A percentile compares a stretch with the other conserved stretches of the same genome.
These are phyloP conservation scores for Ictalurus punctatus DNA, from an alignment of 2,113 vertebrate genomes.

Conservation along the genomic window DNA sequence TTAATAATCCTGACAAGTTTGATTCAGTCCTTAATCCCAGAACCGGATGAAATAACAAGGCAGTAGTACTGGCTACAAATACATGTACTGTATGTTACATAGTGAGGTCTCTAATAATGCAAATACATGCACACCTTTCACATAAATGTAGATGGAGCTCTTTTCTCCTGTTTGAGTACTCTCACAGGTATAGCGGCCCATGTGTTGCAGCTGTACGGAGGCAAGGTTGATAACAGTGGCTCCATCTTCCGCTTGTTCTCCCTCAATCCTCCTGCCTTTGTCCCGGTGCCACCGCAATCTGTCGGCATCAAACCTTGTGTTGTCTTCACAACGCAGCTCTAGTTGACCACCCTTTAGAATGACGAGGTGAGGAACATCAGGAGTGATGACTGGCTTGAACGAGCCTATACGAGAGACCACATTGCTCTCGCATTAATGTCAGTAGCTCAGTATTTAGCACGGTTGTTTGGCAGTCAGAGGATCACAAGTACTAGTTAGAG, in stretches of 20 bases:
- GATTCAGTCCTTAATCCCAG: constrained; percentile 25
- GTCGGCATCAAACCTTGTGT: constrained; percentile 39
- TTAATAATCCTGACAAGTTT: constrained; percentile 3
- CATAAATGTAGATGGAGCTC: constrained; percentile 73
- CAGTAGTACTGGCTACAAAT: not conserved
- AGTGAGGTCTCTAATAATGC: not conserved
- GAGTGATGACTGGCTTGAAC: constrained; percentile 68
- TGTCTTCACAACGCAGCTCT: constrained; percentile 69
- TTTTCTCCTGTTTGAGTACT: constrained; percentile 65
- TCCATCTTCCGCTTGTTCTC: constrained; percentile 60
- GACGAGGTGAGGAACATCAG: constrained; percentile 65
- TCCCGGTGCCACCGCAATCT: constrained; percentile 69
- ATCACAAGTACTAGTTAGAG: not conserved
- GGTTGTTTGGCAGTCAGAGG: not conserved
- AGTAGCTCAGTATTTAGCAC: not conserved
- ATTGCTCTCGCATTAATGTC: not conserved
- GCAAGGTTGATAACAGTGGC: constrained; percentile 54
- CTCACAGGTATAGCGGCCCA: constrained; percentile 72
- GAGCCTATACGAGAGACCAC: constrained; percentile 59
- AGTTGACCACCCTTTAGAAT: constrained; percentile 67
- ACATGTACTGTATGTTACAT: not conserved
- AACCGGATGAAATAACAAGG: not conserved
- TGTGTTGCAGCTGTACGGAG: constrained; percentile 62
- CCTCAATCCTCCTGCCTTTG: constrained; percentile 66
- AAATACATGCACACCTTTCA: constrained; percentile 66